Evolutionary conservation across 2,888 invertebrate species (phyloP).

Genomic region (Syritta pipiens): DNA sequence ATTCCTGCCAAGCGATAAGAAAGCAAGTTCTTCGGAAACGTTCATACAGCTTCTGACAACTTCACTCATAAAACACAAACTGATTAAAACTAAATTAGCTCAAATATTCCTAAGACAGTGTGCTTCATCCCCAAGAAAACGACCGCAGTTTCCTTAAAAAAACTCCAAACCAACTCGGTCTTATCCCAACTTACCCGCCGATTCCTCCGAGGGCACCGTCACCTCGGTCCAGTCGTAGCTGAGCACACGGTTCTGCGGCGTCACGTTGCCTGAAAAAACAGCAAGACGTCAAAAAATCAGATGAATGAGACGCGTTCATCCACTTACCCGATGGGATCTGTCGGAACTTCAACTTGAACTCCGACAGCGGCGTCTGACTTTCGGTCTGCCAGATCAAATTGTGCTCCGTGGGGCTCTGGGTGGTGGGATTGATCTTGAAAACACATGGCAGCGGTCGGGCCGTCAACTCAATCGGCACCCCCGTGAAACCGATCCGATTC

Average conservation of each 20-base stretch:
- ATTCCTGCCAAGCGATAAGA: too few relatives aligned
- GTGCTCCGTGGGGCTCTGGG: conserved; percentile 81
- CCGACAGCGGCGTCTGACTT: conserved; percentile 88
- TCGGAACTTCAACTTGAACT: conserved; percentile 81
- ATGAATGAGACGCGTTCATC: conserved; percentile 1
- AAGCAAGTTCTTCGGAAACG: too few relatives aligned
- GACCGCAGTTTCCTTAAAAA: not conserved
- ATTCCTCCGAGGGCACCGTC: conserved; percentile 77
- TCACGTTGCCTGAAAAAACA: conserved; percentile 71
- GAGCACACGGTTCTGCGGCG: conserved; percentile 70
- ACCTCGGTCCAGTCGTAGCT: conserved; percentile 76
- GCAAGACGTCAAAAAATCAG: not conserved
- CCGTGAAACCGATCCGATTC: conserved; percentile 86
- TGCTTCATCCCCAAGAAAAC: not conserved
- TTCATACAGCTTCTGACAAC: too few relatives aligned
- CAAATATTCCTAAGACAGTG: too few relatives aligned
- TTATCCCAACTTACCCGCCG: conserved; percentile 73
- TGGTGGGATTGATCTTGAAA: conserved; percentile 77
- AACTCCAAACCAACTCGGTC: not conserved
- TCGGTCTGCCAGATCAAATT: conserved; percentile 92
- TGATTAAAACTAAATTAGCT: too few relatives aligned
- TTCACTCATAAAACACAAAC: too few relatives aligned
- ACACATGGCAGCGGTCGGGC: conserved; percentile 79
- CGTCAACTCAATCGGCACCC: conserved; percentile 86
- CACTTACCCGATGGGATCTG: conserved; percentile 77